phyloP scores from a whole-genome alignment of 2,113 vertebrate genomes.

The Herpetotheres cachinnans region DNA sequence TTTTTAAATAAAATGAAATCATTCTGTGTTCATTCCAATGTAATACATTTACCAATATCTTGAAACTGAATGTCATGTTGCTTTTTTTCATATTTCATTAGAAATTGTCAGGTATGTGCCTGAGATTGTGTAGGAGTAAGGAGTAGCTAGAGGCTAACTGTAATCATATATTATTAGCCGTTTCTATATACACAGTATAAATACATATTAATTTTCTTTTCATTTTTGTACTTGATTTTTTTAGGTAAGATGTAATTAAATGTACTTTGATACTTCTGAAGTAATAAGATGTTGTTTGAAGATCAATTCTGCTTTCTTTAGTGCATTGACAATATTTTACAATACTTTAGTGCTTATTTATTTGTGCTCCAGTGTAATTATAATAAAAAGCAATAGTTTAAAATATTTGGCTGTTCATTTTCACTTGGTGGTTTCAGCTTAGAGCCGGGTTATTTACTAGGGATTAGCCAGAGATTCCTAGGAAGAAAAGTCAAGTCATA shows the following conservation, averaged over 20 bases:
- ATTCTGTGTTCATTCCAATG: conserved; percentile 75
- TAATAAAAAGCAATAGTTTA: conserved; percentile 88
- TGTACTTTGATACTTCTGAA: conserved; percentile 86
- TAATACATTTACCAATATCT: conserved; percentile 77
- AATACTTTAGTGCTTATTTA: conserved; percentile 85
- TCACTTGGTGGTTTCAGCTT: not conserved
- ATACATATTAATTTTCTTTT: conserved; percentile 80
- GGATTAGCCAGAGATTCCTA: not conserved
- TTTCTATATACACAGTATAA: conserved; percentile 80
- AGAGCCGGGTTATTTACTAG: not conserved
- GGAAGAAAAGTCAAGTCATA: not conserved
- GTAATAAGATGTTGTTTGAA: conserved; percentile 81
- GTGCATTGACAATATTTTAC: conserved; percentile 83
- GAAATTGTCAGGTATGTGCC: conserved; percentile 79
- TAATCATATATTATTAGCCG: conserved; percentile 77
- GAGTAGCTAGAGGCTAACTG: conserved; percentile 79
- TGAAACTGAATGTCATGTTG: conserved; percentile 79
- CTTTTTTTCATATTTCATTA: conserved; percentile 76
- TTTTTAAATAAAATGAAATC: conserved; percentile 77
- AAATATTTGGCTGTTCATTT: conserved; percentile 64
- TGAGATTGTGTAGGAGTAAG: conserved; percentile 78
- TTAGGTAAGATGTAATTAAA: conserved; percentile 83
- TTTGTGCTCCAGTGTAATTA: conserved; percentile 84
- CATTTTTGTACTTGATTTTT: conserved; percentile 86
- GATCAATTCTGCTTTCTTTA: conserved; percentile 79